phyloP scores from a whole-genome alignment of 2,797 vertebrate species.

The Buphagus erythrorhynchus region DNA sequence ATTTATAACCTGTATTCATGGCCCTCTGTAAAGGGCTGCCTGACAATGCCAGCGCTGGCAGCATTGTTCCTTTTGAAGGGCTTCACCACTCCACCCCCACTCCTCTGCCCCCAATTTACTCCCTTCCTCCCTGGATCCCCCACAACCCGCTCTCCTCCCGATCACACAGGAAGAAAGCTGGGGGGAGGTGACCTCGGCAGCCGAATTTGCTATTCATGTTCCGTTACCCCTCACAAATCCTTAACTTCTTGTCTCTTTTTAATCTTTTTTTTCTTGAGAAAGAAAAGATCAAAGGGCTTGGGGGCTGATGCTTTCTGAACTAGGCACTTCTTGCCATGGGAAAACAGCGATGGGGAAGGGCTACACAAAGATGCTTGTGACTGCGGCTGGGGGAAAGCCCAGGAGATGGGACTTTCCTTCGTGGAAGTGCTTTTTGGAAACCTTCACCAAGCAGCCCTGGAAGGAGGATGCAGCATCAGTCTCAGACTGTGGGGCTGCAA shows the following conservation, averaged over 20 bases:
- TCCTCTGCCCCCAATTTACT: slow-evolving; percentile 20
- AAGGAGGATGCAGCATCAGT: background rate
- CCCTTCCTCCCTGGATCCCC: slow-evolving; percentile 36
- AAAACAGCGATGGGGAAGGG: background rate
- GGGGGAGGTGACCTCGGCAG: slow-evolving; percentile 40
- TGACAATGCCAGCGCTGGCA: slow-evolving; percentile 45
- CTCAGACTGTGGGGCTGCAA: background rate
- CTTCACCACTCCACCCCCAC: slow-evolving; percentile 22
- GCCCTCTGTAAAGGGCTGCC: slow-evolving; percentile 34
- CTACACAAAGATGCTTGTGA: slow-evolving; percentile 7
- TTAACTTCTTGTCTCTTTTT: slow-evolving; percentile 68
- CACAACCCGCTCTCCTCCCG: background rate
- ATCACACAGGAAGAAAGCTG: slow-evolving; percentile 59
- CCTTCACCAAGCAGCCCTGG: background rate
- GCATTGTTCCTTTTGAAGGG: slow-evolving; percentile 65
- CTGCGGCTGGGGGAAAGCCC: background rate
- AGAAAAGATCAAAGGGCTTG: slow-evolving; percentile 63
- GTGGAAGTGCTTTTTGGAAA: background rate
- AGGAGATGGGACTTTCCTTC: background rate
- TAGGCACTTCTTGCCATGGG: slow-evolving; percentile 57
- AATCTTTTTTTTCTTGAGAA: slow-evolving; percentile 66
- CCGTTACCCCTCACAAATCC: slow-evolving; percentile 57
- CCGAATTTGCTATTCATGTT: slow-evolving; percentile 65
- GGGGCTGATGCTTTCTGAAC: slow-evolving; percentile 63
- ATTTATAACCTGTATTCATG: slow-evolving; percentile 73